Evolutionary conservation across 92 coral and sea anemone species (phyloP).

Genomic region (Phymanthus crucifer): DNA sequence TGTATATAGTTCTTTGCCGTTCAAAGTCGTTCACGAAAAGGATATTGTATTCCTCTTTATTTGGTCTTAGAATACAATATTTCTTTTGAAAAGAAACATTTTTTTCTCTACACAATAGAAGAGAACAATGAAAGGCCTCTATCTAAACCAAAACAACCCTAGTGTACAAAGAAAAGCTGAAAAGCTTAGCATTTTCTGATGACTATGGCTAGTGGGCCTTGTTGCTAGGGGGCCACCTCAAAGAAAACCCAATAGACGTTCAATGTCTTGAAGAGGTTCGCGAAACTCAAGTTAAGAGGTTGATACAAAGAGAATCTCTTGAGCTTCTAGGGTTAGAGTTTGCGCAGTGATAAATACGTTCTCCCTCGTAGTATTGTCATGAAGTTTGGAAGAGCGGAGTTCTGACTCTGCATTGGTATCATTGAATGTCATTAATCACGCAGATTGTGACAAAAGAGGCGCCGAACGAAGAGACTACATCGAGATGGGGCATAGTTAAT

Average conservation of each 20-base stretch:
- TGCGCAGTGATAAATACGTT: not conserved
- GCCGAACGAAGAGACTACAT: not conserved
- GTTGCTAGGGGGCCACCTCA: constrained; percentile 11
- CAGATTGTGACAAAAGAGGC: not conserved
- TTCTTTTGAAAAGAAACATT: not conserved
- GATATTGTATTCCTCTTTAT: not conserved
- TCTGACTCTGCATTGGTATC: not conserved
- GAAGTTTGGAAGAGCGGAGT: not conserved
- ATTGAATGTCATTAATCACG: not conserved
- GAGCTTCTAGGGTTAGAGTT: not conserved
- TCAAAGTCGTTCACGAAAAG: too few species aligned
- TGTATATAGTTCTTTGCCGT: too few species aligned
- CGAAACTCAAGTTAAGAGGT: not conserved
- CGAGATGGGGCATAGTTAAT: not conserved
- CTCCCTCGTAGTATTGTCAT: not conserved
- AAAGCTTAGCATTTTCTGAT: not conserved
- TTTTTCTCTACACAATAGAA: not conserved
- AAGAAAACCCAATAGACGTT: not conserved
- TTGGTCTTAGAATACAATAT: not conserved
- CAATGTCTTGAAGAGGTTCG: not conserved
- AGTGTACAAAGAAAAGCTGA: not conserved
- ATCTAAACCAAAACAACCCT: constrained; percentile 2
- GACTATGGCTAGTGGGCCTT: not conserved
- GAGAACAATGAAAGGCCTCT: not conserved
- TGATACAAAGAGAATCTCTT: constrained; percentile 1